These are phyloP conservation scores for Smittia sp. DNA, from an alignment of 2,888 invertebrate species.

Conservation along the genomic window DNA sequence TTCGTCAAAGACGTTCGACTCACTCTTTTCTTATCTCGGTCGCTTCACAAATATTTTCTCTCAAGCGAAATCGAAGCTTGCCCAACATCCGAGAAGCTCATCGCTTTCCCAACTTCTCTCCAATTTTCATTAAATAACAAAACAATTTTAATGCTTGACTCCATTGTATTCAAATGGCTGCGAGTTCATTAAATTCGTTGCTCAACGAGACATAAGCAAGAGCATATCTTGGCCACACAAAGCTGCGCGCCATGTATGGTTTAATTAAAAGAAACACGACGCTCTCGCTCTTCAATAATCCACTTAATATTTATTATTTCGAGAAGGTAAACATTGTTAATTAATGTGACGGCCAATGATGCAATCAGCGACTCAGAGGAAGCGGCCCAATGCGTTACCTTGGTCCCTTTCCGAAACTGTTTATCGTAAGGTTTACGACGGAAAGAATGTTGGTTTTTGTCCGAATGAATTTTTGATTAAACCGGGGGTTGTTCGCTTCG, in stretches of 20 bases:
- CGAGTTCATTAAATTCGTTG: background rate
- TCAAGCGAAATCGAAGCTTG: slow-evolving; percentile 6
- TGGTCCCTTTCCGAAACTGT: background rate
- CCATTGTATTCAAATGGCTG: slow-evolving; percentile 17
- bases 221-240: slow-evolving; percentile 14
- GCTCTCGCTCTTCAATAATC: background rate
- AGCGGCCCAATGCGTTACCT: too few species aligned
- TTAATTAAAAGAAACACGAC: slow-evolving; percentile 4
- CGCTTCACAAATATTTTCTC: slow-evolving; percentile 5
- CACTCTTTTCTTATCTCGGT: slow-evolving; percentile 11
- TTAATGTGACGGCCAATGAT: slow-evolving; percentile 17
- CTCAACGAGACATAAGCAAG: background rate
- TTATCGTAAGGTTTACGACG: background rate
- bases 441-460: background rate
- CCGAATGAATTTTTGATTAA: slow-evolving; percentile 33
- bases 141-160: background rate
- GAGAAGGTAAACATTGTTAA: slow-evolving; percentile 19
- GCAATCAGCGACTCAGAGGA: background rate
- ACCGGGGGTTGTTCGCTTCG: slow-evolving; percentile 22
- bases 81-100: slow-evolving; percentile 4
- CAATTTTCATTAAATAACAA: background rate
- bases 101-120: background rate
- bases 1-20: background rate
- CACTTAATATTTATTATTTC: slow-evolving; percentile 8
- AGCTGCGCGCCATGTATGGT: background rate